Base-by-base conservation (phyloP, 2,888 invertebrate genomes). In the Tipula confusa region DNA sequence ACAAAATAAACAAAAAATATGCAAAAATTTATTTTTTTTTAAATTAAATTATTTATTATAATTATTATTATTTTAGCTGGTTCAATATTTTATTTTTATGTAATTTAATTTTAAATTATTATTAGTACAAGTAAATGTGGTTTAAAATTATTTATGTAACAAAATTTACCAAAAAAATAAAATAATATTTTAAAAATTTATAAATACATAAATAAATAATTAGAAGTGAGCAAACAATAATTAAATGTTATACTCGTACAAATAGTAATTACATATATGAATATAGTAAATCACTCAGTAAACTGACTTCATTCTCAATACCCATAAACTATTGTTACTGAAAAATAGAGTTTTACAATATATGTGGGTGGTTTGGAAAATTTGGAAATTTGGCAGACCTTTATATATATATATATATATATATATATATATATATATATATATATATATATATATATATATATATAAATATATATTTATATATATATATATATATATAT, bases 171-270 rank as follows among this genome's bases (percentile, higher is more conserved):
- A 64, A 64, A 64, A 64, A 64, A 43, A 43, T 43, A 43, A 1
- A 38, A 38, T 13, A 38, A 38, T 13, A 38, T 4, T 7, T 13
- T 9, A 33, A 33, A 38, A 38, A 38, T 38, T 38, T 43, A 43
- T 15, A 43, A 43, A 15, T 15, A 43, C 3, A 64, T 64, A 64
- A 18, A 64, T n/a, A 64, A 43, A 64, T 7, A 64, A 24, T 64
- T 64, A 64, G 64, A 64, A 11, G 64, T 64, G 64, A 64, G 64
- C 64, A 64, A 64, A 64, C 64, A 64, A 64, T 64, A 64, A 64
- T 64, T 64, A 64, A 24, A 64, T 64, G 64, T 64, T 64, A 24
- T 64, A 64, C 64, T 64, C 64, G 64, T 64, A 64, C 64, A 24
- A 43, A 43, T 43, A 64, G 64, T 64, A 24, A 64, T n/a, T n/a